These are phyloP conservation scores for Cataglyphis altisquamis DNA, from an alignment of 2,888 invertebrate species.

Conservation along the genomic window DNA sequence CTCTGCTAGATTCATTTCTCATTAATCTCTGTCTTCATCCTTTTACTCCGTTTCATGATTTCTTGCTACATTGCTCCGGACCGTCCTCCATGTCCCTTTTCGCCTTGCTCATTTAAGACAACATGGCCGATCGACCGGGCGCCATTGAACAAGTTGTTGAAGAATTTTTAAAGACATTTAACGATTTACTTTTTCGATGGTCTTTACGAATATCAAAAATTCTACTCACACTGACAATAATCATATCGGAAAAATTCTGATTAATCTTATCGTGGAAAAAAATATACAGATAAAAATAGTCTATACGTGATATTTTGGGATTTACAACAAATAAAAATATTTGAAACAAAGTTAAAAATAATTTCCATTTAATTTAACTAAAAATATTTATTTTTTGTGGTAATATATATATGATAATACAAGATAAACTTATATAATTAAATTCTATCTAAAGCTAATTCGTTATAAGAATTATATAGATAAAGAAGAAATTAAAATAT, in stretches of 20 bases:
- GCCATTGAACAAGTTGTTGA: constrained; percentile 67
- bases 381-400: not conserved
- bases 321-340: not conserved
- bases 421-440: not conserved
- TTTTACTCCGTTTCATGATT: constrained; percentile 80
- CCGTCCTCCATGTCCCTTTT: constrained; percentile 68
- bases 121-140: constrained; percentile 73
- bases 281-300: not conserved
- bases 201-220: not conserved
- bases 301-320: not conserved
- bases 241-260: not conserved
- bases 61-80: constrained; percentile 75
- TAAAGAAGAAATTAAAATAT: not conserved
- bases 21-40: constrained; percentile 82
- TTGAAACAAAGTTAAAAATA: not conserved
- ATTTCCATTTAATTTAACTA: not conserved
- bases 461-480: not conserved
- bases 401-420: not conserved
- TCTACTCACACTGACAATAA: not conserved
- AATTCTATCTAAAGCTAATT: not conserved
- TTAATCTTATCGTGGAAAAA: not conserved
- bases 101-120: constrained; percentile 63
- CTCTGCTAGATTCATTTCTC: constrained; percentile 79
- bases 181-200: not conserved
- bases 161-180: constrained; percentile 72